Evolutionary conservation across 2,797 vertebrate genomes (phyloP).

Genomic region (Enteromius viviparus): DNA sequence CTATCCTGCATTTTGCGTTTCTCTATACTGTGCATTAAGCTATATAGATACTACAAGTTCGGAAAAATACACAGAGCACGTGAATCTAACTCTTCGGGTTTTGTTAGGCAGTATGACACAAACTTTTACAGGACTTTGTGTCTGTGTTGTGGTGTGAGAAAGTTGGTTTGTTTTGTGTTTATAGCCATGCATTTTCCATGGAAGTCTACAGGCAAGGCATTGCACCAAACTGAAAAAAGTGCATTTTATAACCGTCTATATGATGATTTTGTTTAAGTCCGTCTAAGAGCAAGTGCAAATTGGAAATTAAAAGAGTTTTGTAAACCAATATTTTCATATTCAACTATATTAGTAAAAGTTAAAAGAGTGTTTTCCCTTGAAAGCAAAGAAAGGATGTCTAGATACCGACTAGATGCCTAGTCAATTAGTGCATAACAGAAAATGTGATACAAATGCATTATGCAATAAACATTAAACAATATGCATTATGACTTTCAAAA

Average conservation of each 20-base stretch:
- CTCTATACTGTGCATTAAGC: constrained; percentile 5
- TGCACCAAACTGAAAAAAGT: background rate
- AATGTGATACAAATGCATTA: background rate
- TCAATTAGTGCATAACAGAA: background rate
- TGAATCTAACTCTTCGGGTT: background rate
- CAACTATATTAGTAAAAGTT: background rate
- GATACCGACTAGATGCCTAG: background rate
- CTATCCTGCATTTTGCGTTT: constrained; percentile 17
- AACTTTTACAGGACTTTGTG: constrained; percentile 3
- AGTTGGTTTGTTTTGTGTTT: constrained; percentile 2
- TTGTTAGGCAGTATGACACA: background rate
- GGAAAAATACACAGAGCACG: constrained; percentile 13
- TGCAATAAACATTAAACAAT: background rate
- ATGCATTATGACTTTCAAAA: background rate
- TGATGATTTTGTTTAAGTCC: background rate
- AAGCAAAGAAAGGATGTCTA: background rate
- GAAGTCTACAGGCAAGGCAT: background rate
- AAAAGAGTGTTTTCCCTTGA: background rate
- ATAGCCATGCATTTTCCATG: background rate
- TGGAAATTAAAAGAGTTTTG: background rate
- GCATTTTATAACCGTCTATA: background rate
- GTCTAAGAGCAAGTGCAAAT: background rate
- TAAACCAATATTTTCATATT: background rate
- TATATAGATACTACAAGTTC: background rate
- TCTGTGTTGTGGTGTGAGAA: background rate